Evolutionary conservation across 2,797 vertebrate species (phyloP), one percentile per base, ranked within the genome.

Genomic region (Sebastes vulpes): DNA sequence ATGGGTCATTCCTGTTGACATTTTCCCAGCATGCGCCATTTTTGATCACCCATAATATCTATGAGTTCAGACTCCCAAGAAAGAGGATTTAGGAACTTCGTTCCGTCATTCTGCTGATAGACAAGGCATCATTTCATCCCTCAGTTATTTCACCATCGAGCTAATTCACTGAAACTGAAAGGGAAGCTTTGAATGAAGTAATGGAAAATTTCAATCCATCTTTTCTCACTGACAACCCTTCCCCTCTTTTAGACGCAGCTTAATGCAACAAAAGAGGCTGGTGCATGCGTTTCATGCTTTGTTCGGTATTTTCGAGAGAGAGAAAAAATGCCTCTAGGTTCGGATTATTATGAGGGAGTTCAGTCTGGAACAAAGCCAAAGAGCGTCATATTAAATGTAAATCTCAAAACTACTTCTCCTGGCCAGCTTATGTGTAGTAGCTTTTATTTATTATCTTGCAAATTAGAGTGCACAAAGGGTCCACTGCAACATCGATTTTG

Each of bases 201-300:
- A 94, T 93, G 93, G 94, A 94, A 95, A 91, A 90, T 88, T 92
- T 92, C 90, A 86, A 90, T 91, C 86, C 87, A 95, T 90, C 93
- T 93, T 91, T 94, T 91, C 87, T 90, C 61, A 26, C 82, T 81
- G 80, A 80, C 86, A 90, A 83, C 59, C 81, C 85, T 84, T 91
- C 84, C 75, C 75, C 85, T 89, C 74, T 80, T 86, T 93, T 87
- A 85, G 81, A 79, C 72, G 38, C 77, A 92, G 93, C 90, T 95
- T 95, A 94, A 89, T 82, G 77, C 88, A 87, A 95, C 94, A 95
- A 95, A 94, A 81, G 92, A 85, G 78, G 73, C 75, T 84, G 84
- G 72, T 91, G 87, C 87, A 71, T 88, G 90, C 18, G 88, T 87
- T 89, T 89, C 81, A 58, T 82, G 85, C 90, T 91, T 94, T 94